Percentiles rank a stretch among this genome's conserved stretches.
Evolutionary conservation across 2,888 invertebrate species (phyloP).

Genomic region (Chrysotoxum bicinctum): DNA sequence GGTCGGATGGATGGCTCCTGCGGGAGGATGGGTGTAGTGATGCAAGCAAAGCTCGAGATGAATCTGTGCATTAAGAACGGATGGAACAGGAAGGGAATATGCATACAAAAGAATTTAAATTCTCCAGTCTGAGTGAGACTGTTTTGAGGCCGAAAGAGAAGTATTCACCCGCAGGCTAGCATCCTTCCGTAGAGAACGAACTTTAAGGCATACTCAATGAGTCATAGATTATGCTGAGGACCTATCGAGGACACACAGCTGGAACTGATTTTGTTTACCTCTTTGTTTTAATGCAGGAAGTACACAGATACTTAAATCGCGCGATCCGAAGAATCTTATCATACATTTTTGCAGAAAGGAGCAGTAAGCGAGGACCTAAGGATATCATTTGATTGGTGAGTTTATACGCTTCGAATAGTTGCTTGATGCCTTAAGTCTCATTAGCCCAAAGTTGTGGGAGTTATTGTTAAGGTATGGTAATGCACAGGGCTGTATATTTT

Average conservation of each 20-base stretch:
- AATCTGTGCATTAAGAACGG: conserved; percentile 35
- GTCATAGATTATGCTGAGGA: conserved; percentile 67
- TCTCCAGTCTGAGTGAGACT: conserved; percentile 38
- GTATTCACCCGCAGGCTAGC: conserved; percentile 12
- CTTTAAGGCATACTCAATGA: conserved; percentile 48
- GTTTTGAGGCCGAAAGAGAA: conserved; percentile 23
- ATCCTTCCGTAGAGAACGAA: conserved; percentile 30
- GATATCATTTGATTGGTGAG: conserved; percentile 51
- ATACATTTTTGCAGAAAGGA: conserved; percentile 15
- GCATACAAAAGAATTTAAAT: conserved; percentile 62
- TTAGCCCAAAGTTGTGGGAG: not conserved
- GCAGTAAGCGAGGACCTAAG: conserved; percentile 30
- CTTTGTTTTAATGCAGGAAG: conserved; percentile 63
- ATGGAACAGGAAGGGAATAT: conserved; percentile 52
- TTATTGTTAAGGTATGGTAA: not conserved
- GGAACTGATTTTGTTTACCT: conserved; percentile 66
- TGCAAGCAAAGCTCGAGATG: conserved; percentile 19
- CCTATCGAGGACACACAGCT: conserved; percentile 53
- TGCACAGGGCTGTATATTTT: not conserved
- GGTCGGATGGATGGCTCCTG: conserved; percentile 6
- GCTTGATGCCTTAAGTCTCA: conserved; percentile 15
- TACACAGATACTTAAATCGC: conserved; percentile 11
- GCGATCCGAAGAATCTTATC: conserved; percentile 11
- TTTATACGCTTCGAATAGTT: conserved; percentile 22
- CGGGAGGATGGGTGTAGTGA: not conserved